Evolutionary conservation across 2,113 vertebrate genomes (phyloP).

Genomic region (Puntigrus tetrazona): DNA sequence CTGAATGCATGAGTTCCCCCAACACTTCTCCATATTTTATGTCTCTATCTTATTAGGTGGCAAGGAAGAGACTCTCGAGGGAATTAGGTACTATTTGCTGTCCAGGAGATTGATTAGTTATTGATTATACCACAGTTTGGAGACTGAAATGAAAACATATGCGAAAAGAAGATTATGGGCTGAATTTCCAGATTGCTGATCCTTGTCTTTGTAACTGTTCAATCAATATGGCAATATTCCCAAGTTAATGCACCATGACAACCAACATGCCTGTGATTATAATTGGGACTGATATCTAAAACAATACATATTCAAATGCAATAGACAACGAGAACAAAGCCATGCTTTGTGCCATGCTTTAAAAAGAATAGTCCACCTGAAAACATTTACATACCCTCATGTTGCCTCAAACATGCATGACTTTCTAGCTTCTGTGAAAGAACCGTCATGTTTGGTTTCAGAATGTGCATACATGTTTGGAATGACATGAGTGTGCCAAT

Average conservation of each 20-base stretch:
- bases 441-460: no score
- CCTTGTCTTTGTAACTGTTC: constrained; percentile 49
- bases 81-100: constrained; percentile 53
- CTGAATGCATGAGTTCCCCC: constrained; percentile 52
- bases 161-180: constrained; percentile 59
- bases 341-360: not conserved
- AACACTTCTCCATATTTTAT: constrained; percentile 59
- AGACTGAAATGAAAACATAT: constrained; percentile 52
- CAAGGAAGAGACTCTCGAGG: constrained; percentile 37
- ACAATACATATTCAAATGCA: constrained; percentile 13
- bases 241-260: constrained; percentile 25
- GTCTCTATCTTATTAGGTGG: constrained; percentile 58
- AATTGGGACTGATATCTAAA: constrained; percentile 27
- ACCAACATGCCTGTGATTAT: constrained; percentile 10
- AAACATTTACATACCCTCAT: not conserved
- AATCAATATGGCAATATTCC: constrained; percentile 59
- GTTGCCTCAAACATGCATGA: not conserved
- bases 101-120: constrained; percentile 68
- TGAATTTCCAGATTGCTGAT: constrained; percentile 51
- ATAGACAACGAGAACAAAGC: not conserved
- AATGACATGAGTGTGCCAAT: no score
- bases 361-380: not conserved
- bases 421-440: not conserved
- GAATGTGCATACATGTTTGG: no score
- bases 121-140: constrained; percentile 64